Evolutionary conservation across 2,888 invertebrate genomes (phyloP).

Genomic region (Bembecia ichneumoniformis): DNA sequence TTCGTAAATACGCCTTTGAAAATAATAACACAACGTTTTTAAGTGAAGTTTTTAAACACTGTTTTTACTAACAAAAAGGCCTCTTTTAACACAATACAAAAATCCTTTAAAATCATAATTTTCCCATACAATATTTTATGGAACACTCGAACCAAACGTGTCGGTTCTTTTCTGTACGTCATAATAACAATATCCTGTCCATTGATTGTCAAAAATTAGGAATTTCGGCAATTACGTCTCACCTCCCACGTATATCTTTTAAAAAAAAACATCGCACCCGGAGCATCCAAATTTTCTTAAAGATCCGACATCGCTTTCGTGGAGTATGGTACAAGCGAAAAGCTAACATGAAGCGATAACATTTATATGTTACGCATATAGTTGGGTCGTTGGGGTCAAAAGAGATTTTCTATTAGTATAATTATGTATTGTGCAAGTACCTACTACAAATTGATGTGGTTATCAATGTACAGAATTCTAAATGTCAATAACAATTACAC

Average conservation of each 20-base stretch:
- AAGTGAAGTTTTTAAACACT: not conserved
- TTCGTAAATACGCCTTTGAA: too few species aligned
- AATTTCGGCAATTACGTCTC: constrained; percentile 69
- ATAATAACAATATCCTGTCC: constrained; percentile 70
- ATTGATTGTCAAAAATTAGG: constrained; percentile 71
- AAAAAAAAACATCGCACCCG: constrained; percentile 60
- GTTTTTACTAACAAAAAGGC: not conserved
- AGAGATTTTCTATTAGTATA: too few species aligned
- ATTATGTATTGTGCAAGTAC: too few species aligned
- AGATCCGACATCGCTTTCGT: constrained; percentile 48
- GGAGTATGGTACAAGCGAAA: not conserved
- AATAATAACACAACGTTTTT: too few species aligned
- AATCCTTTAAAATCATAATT: constrained; percentile 12
- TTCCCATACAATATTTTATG: constrained; percentile 22
- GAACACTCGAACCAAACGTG: constrained; percentile 21
- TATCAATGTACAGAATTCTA: too few species aligned
- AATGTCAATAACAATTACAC: too few species aligned
- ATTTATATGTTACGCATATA: not conserved
- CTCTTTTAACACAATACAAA: constrained; percentile 4
- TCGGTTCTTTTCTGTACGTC: constrained; percentile 35
- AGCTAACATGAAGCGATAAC: not conserved
- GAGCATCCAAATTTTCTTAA: constrained; percentile 61
- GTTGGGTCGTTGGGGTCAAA: too few species aligned
- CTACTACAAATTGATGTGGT: too few species aligned
- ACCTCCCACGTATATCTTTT: constrained; percentile 63